phyloP scores from a whole-genome alignment of 2,113 vertebrate species.

The Clarias gariepinus region DNA sequence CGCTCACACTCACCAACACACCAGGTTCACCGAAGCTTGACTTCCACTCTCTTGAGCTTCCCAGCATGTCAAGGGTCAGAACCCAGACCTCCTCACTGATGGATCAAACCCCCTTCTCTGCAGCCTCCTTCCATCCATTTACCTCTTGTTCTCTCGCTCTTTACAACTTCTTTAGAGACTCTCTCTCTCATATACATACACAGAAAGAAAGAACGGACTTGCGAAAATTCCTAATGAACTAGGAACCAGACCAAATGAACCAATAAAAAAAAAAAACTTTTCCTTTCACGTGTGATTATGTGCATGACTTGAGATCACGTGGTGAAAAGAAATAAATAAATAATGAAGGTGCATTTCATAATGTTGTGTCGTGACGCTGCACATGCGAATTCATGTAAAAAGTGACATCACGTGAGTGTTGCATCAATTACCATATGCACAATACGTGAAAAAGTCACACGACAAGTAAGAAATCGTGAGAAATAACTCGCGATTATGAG shows the following conservation, averaged over 20 bases:
- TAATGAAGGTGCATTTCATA: not conserved
- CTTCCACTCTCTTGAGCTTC: constrained; percentile 62
- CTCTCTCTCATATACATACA: constrained; percentile 4
- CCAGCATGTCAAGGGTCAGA: constrained; percentile 72
- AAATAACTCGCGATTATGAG: no score
- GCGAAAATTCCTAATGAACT: constrained; percentile 32
- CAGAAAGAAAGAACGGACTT: constrained; percentile 26
- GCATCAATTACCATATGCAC: not conserved
- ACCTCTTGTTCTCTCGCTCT: constrained; percentile 1
- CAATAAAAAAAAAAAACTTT: no score
- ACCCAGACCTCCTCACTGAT: constrained; percentile 75
- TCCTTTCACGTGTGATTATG: not conserved
- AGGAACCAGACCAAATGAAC: not conserved
- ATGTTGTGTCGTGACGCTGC: not conserved
- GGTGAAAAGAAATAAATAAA: not conserved
- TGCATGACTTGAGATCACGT: not conserved
- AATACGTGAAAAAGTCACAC: not conserved
- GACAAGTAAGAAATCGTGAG: not conserved
- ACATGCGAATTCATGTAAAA: not conserved
- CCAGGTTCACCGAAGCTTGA: constrained; percentile 73
- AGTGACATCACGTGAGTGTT: not conserved
- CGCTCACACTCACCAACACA: constrained; percentile 61
- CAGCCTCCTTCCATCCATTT: constrained; percentile 8
- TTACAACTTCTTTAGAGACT: constrained; percentile 29
- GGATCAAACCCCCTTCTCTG: constrained; percentile 45